Conservation (phyloP, 2,888 invertebrate species). For the Aphodius sticticus region DNA sequence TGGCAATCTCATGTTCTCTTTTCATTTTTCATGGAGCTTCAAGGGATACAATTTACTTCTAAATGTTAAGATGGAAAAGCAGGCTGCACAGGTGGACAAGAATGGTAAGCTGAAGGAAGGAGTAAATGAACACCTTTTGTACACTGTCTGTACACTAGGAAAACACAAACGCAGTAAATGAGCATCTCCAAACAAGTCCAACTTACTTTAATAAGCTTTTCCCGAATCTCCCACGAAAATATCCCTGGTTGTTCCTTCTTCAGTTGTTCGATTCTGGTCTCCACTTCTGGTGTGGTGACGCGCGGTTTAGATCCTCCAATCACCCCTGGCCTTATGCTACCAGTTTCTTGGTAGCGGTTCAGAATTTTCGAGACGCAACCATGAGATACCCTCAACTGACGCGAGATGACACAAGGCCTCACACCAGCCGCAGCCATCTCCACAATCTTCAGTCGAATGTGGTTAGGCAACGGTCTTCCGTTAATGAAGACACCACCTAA, state of each 20-base stretch:
- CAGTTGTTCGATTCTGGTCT: constrained; percentile 88
- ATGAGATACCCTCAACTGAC: constrained; percentile 95
- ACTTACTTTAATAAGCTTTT: constrained; percentile 85
- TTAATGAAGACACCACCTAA: constrained; percentile 98
- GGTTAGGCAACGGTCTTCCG: constrained; percentile 95
- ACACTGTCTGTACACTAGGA: too few species aligned
- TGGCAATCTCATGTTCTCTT: too few species aligned
- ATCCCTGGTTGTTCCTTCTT: constrained; percentile 93
- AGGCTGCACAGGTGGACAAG: too few species aligned
- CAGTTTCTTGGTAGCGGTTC: constrained; percentile 94
- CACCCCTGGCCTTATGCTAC: constrained; percentile 93
- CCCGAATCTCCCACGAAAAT: constrained; percentile 95
- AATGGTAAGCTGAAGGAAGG: too few species aligned
- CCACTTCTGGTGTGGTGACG: constrained; percentile 93
- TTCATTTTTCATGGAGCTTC: too few species aligned
- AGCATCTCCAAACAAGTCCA: neutral
- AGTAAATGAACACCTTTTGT: too few species aligned
- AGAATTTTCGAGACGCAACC: constrained; percentile 98
- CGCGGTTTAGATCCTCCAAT: constrained; percentile 94
- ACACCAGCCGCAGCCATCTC: constrained; percentile 96
- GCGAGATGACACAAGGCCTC: constrained; percentile 94
- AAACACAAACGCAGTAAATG: too few species aligned
- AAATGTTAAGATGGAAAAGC: too few species aligned
- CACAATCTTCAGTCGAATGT: constrained; percentile 93
- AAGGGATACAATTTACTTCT: too few species aligned